These are phyloP conservation scores for Thysanoteuthis rhombus DNA, from an alignment of 2,888 invertebrate species.

Conservation along the genomic window DNA sequence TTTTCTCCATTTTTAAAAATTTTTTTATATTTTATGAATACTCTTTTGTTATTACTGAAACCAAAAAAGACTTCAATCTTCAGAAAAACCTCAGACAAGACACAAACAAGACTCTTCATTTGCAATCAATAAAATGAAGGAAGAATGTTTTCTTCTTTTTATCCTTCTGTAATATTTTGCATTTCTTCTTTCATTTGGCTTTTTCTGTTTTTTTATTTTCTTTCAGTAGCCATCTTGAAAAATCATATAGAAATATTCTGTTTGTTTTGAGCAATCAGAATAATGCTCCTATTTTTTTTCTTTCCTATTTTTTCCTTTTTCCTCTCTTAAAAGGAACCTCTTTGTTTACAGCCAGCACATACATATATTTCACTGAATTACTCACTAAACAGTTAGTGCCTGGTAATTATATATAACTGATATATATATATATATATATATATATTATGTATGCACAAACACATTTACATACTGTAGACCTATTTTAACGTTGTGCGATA, in stretches of 20 bases:
- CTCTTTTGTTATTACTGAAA: not conserved
- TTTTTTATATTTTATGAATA: not conserved
- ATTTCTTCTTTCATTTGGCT: not conserved
- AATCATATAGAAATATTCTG: not conserved
- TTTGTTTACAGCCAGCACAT: not conserved
- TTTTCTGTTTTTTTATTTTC: not conserved
- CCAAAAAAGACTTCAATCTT: not conserved
- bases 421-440: not conserved
- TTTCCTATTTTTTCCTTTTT: not conserved
- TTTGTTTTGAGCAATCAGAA: conserved; percentile 12
- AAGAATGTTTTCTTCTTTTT: not conserved
- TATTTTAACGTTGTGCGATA: no score
- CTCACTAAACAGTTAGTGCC: not conserved
- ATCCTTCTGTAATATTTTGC: not conserved
- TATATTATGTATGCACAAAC: not conserved
- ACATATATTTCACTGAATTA: not conserved
- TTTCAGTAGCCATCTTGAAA: not conserved
- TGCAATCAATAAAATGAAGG: not conserved
- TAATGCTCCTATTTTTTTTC: not conserved
- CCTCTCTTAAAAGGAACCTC: not conserved
- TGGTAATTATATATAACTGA: not conserved
- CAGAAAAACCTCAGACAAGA: not conserved
- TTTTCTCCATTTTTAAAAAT: not conserved
- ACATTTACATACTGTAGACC: no score
- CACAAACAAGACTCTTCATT: not conserved